Conservation (phyloP, 2,113 vertebrate genomes). For the Bubo bubo region DNA sequence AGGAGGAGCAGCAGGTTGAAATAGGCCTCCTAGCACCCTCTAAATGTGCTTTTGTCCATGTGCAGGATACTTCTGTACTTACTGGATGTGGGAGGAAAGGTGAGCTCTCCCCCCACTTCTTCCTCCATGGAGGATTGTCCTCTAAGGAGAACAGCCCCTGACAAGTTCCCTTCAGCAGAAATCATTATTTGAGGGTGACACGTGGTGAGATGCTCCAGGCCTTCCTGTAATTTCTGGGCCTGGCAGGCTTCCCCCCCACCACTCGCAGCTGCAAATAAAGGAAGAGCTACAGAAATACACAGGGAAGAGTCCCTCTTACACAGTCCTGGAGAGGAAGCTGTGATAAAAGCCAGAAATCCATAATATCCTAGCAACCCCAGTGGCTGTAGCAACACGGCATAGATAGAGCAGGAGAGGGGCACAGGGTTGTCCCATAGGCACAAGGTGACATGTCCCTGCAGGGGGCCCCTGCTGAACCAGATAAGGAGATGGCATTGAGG, state of each 20-base stretch:
- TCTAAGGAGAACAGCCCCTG: background rate
- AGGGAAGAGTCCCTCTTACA: background rate
- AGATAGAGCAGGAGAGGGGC: background rate
- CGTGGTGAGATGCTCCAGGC: background rate
- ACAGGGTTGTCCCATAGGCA: rapidly evolving
- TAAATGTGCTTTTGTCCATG: background rate
- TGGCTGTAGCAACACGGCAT: background rate
- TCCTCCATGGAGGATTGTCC: background rate
- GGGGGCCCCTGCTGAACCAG: background rate
- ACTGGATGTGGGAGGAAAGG: background rate
- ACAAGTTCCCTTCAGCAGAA: background rate
- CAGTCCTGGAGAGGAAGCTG: background rate
- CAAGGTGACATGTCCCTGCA: background rate
- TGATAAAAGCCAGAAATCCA: background rate
- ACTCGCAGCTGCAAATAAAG: background rate
- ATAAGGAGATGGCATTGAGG: background rate
- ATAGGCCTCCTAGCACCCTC: background rate
- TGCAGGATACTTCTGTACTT: background rate
- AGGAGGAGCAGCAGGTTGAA: background rate
- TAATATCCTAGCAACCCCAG: background rate
- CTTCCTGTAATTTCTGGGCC: background rate
- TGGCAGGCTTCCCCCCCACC: background rate
- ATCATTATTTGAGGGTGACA: background rate
- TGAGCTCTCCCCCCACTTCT: background rate
- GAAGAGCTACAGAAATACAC: background rate